phyloP scores from a whole-genome alignment of 53 echinoderm and acorn worm species.

The Zoroaster sp. region DNA sequence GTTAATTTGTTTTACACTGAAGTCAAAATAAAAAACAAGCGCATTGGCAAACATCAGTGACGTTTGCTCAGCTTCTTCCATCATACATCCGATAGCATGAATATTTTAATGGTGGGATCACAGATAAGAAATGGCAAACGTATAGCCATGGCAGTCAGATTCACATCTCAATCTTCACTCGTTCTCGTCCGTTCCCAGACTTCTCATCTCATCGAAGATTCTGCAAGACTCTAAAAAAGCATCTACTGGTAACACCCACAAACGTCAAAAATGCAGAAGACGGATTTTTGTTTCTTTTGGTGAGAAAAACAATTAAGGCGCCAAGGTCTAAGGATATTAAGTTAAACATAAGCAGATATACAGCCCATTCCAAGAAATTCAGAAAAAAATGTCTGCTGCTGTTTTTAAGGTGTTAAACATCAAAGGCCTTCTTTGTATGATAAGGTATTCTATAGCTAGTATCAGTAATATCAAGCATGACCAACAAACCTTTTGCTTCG shows the following conservation, averaged over 20 bases:
- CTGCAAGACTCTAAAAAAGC: not conserved
- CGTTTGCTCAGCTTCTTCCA: not conserved
- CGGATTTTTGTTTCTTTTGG: not conserved
- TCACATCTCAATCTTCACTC: not conserved
- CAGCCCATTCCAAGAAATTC: not conserved
- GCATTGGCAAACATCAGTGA: not conserved
- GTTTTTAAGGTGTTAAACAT: not conserved
- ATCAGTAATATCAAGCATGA: constrained; percentile 58
- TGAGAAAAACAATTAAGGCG: not conserved
- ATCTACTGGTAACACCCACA: not conserved
- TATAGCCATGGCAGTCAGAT: not conserved
- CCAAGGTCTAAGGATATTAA: not conserved
- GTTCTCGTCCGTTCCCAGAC: not conserved
- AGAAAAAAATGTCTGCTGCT: not conserved
- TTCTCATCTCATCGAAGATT: not conserved
- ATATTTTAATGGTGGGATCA: not conserved
- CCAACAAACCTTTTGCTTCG: constrained; percentile 93
- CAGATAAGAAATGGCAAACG: not conserved
- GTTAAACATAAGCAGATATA: not conserved
- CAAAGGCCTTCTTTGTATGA: constrained; percentile 10
- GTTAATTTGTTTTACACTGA: not conserved
- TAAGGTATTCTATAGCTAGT: constrained; percentile 41
- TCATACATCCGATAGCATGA: too few relatives aligned
- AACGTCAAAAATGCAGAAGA: not conserved
- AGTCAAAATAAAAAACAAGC: not conserved